These are phyloP conservation scores for Ochlodes sylvanus DNA, from an alignment of 2,888 invertebrate genomes.

Conservation along the genomic window DNA sequence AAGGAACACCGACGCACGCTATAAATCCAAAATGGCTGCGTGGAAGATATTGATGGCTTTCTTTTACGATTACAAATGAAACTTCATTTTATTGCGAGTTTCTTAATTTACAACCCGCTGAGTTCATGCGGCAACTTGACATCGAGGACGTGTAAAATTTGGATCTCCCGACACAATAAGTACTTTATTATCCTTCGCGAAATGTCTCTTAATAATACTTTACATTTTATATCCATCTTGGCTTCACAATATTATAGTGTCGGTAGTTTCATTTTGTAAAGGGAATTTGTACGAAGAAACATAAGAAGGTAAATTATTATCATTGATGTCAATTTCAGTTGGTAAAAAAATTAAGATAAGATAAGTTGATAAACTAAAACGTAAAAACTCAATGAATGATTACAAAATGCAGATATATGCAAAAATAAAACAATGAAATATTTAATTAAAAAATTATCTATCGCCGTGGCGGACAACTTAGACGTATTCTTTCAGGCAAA, in stretches of 20 bases:
- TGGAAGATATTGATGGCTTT: slow-evolving; percentile 67
- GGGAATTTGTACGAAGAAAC: too few species aligned
- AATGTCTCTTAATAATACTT: slow-evolving; percentile 34
- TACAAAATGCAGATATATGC: too few species aligned
- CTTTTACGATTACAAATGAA: slow-evolving; percentile 68
- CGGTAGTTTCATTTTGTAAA: not conserved
- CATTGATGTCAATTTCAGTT: too few species aligned
- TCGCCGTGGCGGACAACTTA: not conserved
- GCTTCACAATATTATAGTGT: not conserved
- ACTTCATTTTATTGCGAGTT: slow-evolving; percentile 59
- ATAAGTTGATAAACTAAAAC: too few species aligned
- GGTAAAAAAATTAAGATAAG: too few species aligned
- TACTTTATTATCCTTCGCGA: slow-evolving; percentile 47
- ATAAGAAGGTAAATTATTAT: too few species aligned
- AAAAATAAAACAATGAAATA: too few species aligned
- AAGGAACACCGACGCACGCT: slow-evolving; percentile 54
- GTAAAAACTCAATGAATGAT: too few species aligned
- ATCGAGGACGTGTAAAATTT: slow-evolving; percentile 46
- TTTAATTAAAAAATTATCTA: too few species aligned
- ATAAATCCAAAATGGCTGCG: slow-evolving; percentile 64
- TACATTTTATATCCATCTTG: slow-evolving; percentile 10
- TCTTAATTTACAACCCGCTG: slow-evolving; percentile 62
- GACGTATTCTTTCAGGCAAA: slow-evolving; percentile 12
- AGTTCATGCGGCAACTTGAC: slow-evolving; percentile 55
- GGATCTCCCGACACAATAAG: slow-evolving; percentile 41